phyloP scores from a whole-genome alignment of 2,797 vertebrate genomes.

The Poecilia velifera region DNA sequence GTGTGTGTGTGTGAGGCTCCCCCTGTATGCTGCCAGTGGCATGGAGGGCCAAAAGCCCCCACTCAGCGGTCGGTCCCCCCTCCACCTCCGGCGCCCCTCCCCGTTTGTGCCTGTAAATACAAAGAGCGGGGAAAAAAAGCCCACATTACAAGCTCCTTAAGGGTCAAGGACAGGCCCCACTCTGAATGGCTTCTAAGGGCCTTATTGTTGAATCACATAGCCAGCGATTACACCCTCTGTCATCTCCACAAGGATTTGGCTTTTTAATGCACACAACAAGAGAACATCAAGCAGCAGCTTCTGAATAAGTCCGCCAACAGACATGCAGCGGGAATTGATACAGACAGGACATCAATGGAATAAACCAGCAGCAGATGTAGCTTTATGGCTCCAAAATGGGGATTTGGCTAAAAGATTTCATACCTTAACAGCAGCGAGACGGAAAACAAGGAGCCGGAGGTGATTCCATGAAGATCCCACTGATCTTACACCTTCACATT shows the following conservation, averaged over 20 bases:
- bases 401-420: conserved; percentile 66
- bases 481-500: conserved; percentile 2
- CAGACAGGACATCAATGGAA: conserved; percentile 70
- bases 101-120: conserved; percentile 76
- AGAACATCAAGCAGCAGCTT: conserved; percentile 66
- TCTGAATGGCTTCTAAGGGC: conserved; percentile 83
- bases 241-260: conserved; percentile 80
- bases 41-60: conserved; percentile 76
- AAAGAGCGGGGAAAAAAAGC: conserved; percentile 81
- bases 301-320: conserved; percentile 72
- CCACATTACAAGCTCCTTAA: conserved; percentile 88
- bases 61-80: conserved; percentile 69
- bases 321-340: conserved; percentile 78
- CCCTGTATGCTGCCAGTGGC: conserved; percentile 77
- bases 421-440: conserved; percentile 52
- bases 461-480: conserved; percentile 15
- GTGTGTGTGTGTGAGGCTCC: conserved; percentile 33
- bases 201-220: conserved; percentile 85
- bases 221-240: conserved; percentile 86
- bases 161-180: conserved; percentile 85
- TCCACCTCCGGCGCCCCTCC: conserved; percentile 44
- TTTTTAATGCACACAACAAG: conserved; percentile 65
- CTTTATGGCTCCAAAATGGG: conserved; percentile 59
- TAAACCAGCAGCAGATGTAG: conserved; percentile 62
- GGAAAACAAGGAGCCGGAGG: conserved; percentile 26